These are phyloP conservation scores for Eudasyphora cyanicolor DNA, from an alignment of 2,888 invertebrate genomes.

Conservation along the genomic window DNA sequence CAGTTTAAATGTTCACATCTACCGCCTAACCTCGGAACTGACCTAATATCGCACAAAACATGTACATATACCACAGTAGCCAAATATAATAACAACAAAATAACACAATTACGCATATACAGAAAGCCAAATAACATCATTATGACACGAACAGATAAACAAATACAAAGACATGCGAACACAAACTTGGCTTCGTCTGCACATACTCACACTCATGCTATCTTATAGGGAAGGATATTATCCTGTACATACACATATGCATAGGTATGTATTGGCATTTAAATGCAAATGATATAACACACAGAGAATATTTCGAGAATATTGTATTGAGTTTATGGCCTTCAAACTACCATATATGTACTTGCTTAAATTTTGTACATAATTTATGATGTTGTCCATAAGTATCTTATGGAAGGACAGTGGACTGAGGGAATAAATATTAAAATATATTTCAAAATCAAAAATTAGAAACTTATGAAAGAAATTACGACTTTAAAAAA, in stretches of 20 bases:
- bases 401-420: no score
- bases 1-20: no score
- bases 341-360: no score
- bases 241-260: background rate
- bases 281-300: background rate
- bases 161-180: background rate
- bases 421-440: no score
- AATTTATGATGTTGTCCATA: no score
- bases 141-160: slow-evolving; percentile 46
- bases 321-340: background rate
- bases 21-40: no score
- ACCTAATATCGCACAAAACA: no score
- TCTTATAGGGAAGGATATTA: no score
- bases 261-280: background rate
- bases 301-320: background rate
- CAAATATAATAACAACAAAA: background rate
- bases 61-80: background rate
- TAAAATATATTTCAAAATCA: no score
- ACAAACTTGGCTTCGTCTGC: background rate
- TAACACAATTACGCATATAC: slow-evolving; percentile 31
- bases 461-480: no score
- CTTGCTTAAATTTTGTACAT: no score
- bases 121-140: slow-evolving; percentile 43
- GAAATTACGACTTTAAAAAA: no score
- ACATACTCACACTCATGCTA: background rate